Evolutionary conservation across 2,113 vertebrate genomes (phyloP).

Genomic region (Oreocharis arfaki): DNA sequence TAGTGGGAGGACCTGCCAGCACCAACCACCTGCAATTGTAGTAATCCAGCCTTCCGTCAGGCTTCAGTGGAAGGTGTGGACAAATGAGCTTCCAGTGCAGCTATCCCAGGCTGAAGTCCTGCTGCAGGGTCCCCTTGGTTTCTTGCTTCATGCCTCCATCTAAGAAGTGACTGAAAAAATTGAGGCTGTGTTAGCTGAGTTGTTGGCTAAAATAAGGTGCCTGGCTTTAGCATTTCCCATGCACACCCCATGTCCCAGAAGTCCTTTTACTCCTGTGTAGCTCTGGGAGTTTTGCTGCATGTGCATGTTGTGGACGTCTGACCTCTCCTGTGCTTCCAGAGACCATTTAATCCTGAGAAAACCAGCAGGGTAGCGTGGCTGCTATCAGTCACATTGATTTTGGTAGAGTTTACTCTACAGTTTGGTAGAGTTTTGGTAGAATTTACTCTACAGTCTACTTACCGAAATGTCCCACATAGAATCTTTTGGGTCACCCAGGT

Average conservation of each 20-base stretch:
- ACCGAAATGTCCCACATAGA: not conserved
- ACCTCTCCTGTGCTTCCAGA: not conserved
- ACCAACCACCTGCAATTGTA: not conserved
- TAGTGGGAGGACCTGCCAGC: not conserved
- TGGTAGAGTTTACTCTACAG: not conserved
- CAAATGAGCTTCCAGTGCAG: not conserved
- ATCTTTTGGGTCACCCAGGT: not conserved
- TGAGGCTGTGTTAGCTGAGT: not conserved
- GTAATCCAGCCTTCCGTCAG: not conserved
- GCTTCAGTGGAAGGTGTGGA: not conserved
- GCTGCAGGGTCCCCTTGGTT: not conserved
- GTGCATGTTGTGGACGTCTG: not conserved
- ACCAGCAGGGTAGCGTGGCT: not conserved
- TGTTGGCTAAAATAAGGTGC: not conserved
- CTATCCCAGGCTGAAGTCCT: not conserved
- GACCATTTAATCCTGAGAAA: not conserved
- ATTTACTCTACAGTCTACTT: not conserved
- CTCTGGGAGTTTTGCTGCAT: not conserved
- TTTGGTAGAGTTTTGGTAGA: not conserved
- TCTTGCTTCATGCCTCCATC: not conserved
- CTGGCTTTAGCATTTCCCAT: not conserved
- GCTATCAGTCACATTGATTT: not conserved
- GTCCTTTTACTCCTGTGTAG: not conserved
- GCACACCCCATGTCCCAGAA: not conserved
- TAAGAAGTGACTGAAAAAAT: not conserved